These are phyloP conservation scores for Pycnomerus fuliginosus DNA, from an alignment of 2,888 invertebrate genomes.

Conservation along the genomic window DNA sequence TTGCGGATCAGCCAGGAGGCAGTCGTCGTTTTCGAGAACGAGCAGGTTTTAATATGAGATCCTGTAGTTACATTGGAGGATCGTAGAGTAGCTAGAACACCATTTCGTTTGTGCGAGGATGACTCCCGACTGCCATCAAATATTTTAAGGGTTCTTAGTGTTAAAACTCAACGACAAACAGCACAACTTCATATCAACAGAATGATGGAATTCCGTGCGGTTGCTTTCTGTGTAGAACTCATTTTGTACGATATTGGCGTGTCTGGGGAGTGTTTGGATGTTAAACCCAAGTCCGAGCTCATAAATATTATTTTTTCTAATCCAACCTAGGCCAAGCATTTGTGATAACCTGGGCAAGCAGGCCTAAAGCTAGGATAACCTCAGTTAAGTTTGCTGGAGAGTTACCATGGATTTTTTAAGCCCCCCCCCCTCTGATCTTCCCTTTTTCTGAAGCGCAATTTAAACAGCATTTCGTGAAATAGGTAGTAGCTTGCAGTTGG, in stretches of 20 bases:
- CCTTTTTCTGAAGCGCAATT: too few species aligned
- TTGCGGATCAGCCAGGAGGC: conserved; percentile 47
- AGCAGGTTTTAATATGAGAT: conserved; percentile 50
- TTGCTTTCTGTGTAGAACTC: conserved; percentile 19
- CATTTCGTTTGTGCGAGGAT: conserved; percentile 46
- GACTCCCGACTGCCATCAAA: conserved; percentile 49
- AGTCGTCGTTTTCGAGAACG: conserved; percentile 42
- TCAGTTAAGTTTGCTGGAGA: too few species aligned
- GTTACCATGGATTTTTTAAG: too few species aligned
- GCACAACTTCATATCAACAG: conserved; percentile 51
- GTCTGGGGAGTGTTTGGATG: too few species aligned
- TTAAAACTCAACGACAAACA: conserved; percentile 45
- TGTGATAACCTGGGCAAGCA: too few species aligned
- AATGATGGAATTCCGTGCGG: conserved; percentile 39
- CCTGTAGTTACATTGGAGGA: conserved; percentile 47
- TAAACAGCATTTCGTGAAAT: too few species aligned
- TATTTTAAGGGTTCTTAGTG: conserved; percentile 48
- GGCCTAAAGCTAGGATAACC: too few species aligned
- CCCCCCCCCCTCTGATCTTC: too few species aligned
- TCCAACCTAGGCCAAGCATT: too few species aligned
- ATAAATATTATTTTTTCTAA: too few species aligned
- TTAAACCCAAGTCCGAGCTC: too few species aligned
- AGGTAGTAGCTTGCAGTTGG: too few species aligned
- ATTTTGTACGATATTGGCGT: conserved; percentile 19
- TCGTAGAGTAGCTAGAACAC: conserved; percentile 43